phyloP scores from a whole-genome alignment of 2,888 invertebrate species.

The Tipula vernalis region DNA sequence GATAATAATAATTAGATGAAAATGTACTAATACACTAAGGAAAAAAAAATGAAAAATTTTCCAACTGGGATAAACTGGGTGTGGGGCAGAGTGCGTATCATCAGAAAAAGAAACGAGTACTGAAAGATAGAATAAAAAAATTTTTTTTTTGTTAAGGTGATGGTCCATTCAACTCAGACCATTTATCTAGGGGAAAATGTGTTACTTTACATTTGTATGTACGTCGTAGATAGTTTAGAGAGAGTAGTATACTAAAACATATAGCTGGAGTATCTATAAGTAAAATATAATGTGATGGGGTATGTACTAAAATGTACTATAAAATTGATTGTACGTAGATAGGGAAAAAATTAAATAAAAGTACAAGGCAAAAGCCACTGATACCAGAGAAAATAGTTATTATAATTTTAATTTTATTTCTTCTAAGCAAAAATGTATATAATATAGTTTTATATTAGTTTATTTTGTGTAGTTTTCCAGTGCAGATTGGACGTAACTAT shows the following conservation, averaged over 20 bases:
- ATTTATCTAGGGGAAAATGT: not conserved
- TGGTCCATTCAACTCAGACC: not conserved
- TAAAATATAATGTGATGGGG: not conserved
- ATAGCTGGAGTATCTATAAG: not conserved
- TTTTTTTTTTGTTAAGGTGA: not conserved
- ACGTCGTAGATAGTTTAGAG: not conserved
- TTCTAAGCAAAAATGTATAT: not conserved
- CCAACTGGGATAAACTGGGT: not conserved
- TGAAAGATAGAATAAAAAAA: not conserved
- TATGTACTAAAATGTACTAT: not conserved
- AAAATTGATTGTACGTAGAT: not conserved
- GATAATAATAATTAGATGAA: not conserved
- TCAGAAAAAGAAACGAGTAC: not conserved
- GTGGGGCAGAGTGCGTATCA: not conserved
- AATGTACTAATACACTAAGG: not conserved
- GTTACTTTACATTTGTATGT: not conserved
- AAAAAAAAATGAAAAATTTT: not conserved
- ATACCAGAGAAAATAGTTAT: constrained; percentile 4
- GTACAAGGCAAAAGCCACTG: constrained; percentile 4
- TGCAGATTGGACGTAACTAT: not conserved
- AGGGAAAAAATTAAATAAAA: not conserved
- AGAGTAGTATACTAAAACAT: not conserved
- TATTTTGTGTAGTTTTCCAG: not conserved
- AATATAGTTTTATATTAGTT: not conserved
- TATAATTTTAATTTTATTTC: not conserved